phyloP scores from a whole-genome alignment of 2,797 vertebrate genomes.

The Streptopelia turtur region DNA sequence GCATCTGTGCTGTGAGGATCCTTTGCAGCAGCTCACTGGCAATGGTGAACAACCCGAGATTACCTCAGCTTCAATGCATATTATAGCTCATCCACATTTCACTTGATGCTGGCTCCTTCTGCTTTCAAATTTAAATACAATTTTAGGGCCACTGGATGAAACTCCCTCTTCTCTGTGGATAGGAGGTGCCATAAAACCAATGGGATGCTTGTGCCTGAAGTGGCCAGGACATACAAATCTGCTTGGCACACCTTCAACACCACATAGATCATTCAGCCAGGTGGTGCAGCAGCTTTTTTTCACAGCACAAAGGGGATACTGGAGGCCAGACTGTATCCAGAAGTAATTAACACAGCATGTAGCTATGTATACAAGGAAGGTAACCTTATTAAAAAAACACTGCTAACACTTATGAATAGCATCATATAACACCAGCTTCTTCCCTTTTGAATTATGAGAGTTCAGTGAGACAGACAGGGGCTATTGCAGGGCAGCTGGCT shows the following conservation, averaged over 20 bases:
- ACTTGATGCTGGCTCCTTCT: background rate
- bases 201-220: background rate
- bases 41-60: background rate
- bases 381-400: background rate
- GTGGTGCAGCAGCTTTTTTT: background rate
- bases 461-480: background rate
- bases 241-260: background rate
- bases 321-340: background rate
- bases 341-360: background rate
- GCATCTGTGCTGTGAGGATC: background rate
- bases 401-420: background rate
- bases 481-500: background rate
- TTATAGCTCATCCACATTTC: background rate
- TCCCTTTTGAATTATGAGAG: background rate
- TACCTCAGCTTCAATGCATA: background rate
- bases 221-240: background rate
- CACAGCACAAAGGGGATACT: background rate
- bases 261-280: fast-evolving
- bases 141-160: background rate
- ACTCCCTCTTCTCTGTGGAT: background rate
- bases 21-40: background rate
- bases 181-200: background rate
- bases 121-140: background rate
- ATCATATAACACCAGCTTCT: background rate
- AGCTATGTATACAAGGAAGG: background rate